Conservation (phyloP, 2,797 vertebrate genomes). For the Balearica regulorum region DNA sequence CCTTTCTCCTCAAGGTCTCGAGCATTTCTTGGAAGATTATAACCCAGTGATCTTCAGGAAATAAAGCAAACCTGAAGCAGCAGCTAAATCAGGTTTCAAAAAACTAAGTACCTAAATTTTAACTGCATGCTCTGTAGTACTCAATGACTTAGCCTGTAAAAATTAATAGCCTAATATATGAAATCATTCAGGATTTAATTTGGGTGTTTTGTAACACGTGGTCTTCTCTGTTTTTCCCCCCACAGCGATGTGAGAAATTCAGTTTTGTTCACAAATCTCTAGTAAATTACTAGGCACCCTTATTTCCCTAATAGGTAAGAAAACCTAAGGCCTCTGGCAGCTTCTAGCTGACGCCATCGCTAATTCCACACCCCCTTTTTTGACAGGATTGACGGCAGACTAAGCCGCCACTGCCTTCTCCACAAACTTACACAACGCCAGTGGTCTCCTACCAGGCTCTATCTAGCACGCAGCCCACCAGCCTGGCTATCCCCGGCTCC, state of each 20-base stretch:
- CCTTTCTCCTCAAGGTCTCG: not conserved
- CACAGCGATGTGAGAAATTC: not conserved
- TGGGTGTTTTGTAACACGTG: accelerated
- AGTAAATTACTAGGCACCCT: not conserved
- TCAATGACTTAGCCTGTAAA: not conserved
- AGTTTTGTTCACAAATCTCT: not conserved
- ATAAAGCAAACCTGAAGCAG: not conserved
- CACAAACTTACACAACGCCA: not conserved
- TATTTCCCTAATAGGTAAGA: conserved; percentile 73
- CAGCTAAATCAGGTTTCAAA: not conserved
- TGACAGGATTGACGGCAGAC: conserved; percentile 45
- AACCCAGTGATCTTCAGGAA: not conserved
- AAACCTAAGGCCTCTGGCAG: conserved; percentile 61
- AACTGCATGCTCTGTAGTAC: not conserved
- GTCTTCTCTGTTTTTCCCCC: not conserved
- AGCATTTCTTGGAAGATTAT: not conserved
- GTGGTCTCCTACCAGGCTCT: not conserved
- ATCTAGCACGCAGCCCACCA: not conserved
- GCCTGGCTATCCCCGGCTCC: too few relatives aligned
- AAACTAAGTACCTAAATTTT: not conserved
- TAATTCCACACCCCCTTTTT: conserved; percentile 66
- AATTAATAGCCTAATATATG: not conserved
- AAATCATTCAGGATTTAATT: not conserved
- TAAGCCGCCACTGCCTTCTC: not conserved
- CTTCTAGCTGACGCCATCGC: conserved; percentile 59